Base-by-base conservation (phyloP, 1,140 invertebrate species). In the Anastatus disparis region DNA sequence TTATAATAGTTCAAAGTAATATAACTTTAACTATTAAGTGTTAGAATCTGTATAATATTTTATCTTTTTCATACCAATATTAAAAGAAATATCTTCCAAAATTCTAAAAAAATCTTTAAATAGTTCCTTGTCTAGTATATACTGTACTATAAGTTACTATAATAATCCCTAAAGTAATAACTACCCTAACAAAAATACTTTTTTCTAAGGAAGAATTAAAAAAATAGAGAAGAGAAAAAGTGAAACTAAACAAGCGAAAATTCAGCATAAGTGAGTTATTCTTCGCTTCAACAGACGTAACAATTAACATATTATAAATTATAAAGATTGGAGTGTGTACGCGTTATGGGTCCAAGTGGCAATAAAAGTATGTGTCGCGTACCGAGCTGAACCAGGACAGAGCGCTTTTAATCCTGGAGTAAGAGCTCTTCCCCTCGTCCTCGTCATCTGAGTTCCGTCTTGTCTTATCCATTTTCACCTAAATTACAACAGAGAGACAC, bases 321-420 rank as follows among this genome's bases (percentile, higher is more conserved):
- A 40, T 27, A 24, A 1, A 44, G 10, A 46, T 53, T 17, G 40
- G 26, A 38, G 20, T 48, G 53, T 71, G 61, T 50, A 65, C 62
- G 62, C 62, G 76, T 81, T n/a, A 84, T 84, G 84, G 82, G 83
- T 85, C 83, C 83, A 86, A 85, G 83, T 77, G 77, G 48, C 44
- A 67, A 67, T 66, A 71, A n/a, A n/a, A 67, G 62, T 84, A 75
- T 82, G 79, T 85, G 82, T 81, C 84, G 81, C 85, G 81, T 87
- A 85, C 85, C 84, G 84, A 86, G 78, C 80, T 85, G 82, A 86
- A 83, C 84, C 84, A 85, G 81, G 84, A 85, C 72, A 83, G 77
- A 79, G 70, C 70, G 62, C 31, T 46, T 53, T 72, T 72, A 59
- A 86, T 83, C 83, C 81, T 85, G 76, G 81, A 84, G 66, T 82